Evolutionary conservation across 2,888 invertebrate species (phyloP).

Genomic region (Acrobeloides nanus): DNA sequence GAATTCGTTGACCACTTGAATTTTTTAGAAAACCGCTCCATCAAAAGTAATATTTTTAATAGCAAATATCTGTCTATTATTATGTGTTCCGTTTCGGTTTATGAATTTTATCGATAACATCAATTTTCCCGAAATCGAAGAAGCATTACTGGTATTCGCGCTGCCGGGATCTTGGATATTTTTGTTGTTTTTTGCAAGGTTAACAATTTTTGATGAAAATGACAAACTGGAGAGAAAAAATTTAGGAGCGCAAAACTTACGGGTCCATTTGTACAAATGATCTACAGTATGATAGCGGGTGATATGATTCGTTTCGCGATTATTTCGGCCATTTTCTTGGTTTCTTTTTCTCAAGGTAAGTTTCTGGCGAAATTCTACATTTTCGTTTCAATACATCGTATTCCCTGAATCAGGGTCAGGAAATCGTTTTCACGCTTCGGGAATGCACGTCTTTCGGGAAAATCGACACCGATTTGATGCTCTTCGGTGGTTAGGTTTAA

Average conservation of each 20-base stretch:
- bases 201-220: conserved; percentile 45
- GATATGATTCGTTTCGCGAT: conserved; percentile 97
- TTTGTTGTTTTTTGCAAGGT: conserved; percentile 98
- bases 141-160: conserved; percentile 80
- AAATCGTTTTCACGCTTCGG: too few relatives aligned
- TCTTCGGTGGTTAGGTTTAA: too few relatives aligned
- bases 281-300: conserved; percentile 96
- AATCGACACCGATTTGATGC: too few relatives aligned
- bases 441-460: too few relatives aligned
- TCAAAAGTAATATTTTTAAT: conserved; percentile 85
- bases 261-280: conserved; percentile 98
- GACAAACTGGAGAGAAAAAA: background rate
- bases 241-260: conserved; percentile 63
- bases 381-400: background rate
- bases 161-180: conserved; percentile 95
- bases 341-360: conserved; percentile 90
- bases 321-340: conserved; percentile 85
- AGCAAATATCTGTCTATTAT: conserved; percentile 73
- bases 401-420: background rate
- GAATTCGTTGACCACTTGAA: too few relatives aligned
- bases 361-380: conserved; percentile 3
- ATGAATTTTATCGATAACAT: conserved; percentile 2
- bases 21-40: conserved; percentile 77
- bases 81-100: conserved; percentile 44
- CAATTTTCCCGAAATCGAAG: conserved; percentile 69